A percentile compares a stretch with the other conserved stretches of the same genome.
phyloP scores from a whole-genome alignment of 2,888 invertebrate species.

The Tetramorium bicarinatum region DNA sequence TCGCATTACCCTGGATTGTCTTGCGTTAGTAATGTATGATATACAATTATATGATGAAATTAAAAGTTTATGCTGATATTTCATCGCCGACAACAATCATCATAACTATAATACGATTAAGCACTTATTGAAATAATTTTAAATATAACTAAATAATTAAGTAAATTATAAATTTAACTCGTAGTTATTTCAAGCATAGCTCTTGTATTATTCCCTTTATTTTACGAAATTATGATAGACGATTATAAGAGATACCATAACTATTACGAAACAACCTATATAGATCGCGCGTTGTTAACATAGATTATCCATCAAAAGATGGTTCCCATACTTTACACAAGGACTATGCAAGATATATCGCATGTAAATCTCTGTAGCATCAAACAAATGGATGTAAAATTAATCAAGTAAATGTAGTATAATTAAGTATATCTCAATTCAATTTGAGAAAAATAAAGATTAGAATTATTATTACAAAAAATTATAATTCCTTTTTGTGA shows the following conservation, averaged over 20 bases:
- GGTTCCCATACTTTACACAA: conserved; percentile 19
- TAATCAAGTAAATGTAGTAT: neutral
- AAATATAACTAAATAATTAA: neutral
- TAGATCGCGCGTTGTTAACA: conserved; percentile 23
- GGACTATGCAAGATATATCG: conserved; percentile 12
- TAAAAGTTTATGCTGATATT: neutral
- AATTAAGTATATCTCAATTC: neutral
- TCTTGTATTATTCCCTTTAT: conserved; percentile 8
- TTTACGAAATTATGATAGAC: conserved; percentile 6
- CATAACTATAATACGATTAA: neutral
- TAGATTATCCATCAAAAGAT: conserved; percentile 33
- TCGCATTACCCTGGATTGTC: neutral
- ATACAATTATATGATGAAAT: conserved; percentile 1
- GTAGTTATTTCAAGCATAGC: neutral
- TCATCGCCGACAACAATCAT: neutral
- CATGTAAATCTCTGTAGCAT: conserved; percentile 6
- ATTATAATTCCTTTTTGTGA: neutral
- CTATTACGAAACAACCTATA: conserved; percentile 15
- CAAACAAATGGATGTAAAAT: conserved; percentile 27
- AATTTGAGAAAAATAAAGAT: neutral
- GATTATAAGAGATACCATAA: neutral
- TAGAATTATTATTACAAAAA: no score
- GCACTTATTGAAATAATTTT: neutral
- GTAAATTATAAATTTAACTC: conserved; percentile 7
- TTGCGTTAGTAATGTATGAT: neutral